Evolutionary conservation across 2,888 invertebrate species (phyloP).

Genomic region (Lochmaea crataegi): DNA sequence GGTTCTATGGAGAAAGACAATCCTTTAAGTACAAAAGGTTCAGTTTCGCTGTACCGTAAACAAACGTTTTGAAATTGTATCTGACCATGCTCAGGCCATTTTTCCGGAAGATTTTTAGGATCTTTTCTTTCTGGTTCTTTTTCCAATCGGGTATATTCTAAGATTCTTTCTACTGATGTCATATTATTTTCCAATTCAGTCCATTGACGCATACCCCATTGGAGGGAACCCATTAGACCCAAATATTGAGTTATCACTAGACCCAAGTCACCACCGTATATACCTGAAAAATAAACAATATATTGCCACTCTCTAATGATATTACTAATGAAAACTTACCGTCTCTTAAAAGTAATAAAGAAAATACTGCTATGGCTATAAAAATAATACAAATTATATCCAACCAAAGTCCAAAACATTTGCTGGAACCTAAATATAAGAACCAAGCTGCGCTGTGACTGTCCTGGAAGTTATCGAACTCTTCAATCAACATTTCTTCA

Average conservation of each 20-base stretch:
- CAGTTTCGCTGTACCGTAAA: slow-evolving; percentile 78
- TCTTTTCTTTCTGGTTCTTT: slow-evolving; percentile 55
- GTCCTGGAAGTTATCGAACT: slow-evolving; percentile 74
- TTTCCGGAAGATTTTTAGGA: slow-evolving; percentile 66
- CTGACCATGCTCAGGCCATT: slow-evolving; percentile 80
- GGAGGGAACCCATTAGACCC: slow-evolving; percentile 73
- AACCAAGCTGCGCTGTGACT: slow-evolving; percentile 81
- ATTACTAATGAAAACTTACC: slow-evolving; percentile 42
- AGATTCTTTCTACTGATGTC: slow-evolving; percentile 57
- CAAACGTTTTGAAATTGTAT: slow-evolving; percentile 76
- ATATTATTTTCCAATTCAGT: slow-evolving; percentile 80
- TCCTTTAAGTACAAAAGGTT: slow-evolving; percentile 80
- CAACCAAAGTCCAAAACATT: slow-evolving; percentile 79
- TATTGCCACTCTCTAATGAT: not conserved
- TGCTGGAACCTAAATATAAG: slow-evolving; percentile 72
- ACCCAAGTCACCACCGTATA: slow-evolving; percentile 80
- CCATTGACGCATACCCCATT: slow-evolving; percentile 82
- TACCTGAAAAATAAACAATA: slow-evolving; percentile 63
- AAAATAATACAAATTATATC: slow-evolving; percentile 76
- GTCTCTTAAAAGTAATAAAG: slow-evolving; percentile 51
- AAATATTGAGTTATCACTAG: slow-evolving; percentile 84
- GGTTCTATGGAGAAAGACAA: slow-evolving; percentile 75
- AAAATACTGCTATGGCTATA: slow-evolving; percentile 63
- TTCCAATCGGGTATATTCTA: slow-evolving; percentile 57
- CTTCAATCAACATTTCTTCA: slow-evolving; percentile 71